A percentile compares a stretch with the other conserved stretches of the same genome.
phyloP scores from a whole-genome alignment of 2,888 invertebrate genomes.

The Palloptera scutellata region DNA sequence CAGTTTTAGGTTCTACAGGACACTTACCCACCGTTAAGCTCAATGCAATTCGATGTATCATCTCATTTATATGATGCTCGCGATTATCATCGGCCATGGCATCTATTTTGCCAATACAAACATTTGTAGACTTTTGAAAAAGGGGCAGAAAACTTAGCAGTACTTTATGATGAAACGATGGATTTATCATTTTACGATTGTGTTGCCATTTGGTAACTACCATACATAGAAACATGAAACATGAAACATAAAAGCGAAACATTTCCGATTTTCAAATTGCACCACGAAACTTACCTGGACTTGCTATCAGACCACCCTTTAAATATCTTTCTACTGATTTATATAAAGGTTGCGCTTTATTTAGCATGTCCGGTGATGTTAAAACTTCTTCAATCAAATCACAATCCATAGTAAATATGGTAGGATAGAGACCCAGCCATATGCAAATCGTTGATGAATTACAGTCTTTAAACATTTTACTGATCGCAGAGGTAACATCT shows the following conservation, averaged over 20 bases:
- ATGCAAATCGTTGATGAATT: constrained; percentile 32
- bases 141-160: constrained; percentile 34
- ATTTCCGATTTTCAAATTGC: not conserved
- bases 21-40: constrained; percentile 33
- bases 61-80: constrained; percentile 28
- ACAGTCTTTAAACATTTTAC: constrained; percentile 26
- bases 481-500: constrained; percentile 21
- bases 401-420: constrained; percentile 39
- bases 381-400: constrained; percentile 38
- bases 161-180: constrained; percentile 36
- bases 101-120: constrained; percentile 21
- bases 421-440: constrained; percentile 39
- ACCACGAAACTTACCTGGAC: constrained; percentile 31
- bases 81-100: constrained; percentile 19
- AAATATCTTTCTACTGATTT: constrained; percentile 18
- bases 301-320: constrained; percentile 33
- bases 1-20: too few species aligned
- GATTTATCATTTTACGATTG: constrained; percentile 37
- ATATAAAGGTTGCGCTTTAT: constrained; percentile 35
- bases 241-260: not conserved
- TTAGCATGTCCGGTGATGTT: constrained; percentile 38
- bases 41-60: constrained; percentile 25
- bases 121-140: constrained; percentile 37
- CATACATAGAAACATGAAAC: not conserved
- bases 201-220: constrained; percentile 30